phyloP scores from a whole-genome alignment of 2,888 invertebrate genomes.

The Rotaria sp. region DNA sequence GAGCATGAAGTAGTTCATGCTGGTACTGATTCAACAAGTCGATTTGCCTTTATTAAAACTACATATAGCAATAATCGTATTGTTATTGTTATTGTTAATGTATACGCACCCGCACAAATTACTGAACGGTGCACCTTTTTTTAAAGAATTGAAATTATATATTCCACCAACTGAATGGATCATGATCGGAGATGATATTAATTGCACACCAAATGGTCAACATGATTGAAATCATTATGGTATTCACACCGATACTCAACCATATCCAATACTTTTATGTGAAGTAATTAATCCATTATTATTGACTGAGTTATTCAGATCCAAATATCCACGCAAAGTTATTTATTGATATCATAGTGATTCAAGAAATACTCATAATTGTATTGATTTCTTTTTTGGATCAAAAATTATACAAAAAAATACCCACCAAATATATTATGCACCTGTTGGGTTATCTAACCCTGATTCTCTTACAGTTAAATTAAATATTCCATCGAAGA shows the following conservation, averaged over 20 bases:
- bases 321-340: neutral
- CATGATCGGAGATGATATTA: no score
- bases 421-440: neutral
- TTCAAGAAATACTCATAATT: neutral
- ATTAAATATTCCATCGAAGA: neutral
- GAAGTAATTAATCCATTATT: neutral
- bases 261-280: neutral
- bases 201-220: neutral
- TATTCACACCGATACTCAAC: neutral
- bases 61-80: no score
- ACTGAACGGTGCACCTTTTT: no score
- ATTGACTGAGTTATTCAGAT: neutral
- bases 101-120: no score
- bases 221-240: no score
- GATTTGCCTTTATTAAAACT: no score
- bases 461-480: neutral
- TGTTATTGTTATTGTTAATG: no score
- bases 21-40: no score
- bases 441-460: neutral
- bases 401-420: neutral
- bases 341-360: neutral
- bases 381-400: neutral
- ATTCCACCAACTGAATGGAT: no score
- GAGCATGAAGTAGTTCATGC: no score
- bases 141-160: no score